These are phyloP conservation scores for Diaphora mendica DNA, from an alignment of 2,888 invertebrate species.

Conservation along the genomic window DNA sequence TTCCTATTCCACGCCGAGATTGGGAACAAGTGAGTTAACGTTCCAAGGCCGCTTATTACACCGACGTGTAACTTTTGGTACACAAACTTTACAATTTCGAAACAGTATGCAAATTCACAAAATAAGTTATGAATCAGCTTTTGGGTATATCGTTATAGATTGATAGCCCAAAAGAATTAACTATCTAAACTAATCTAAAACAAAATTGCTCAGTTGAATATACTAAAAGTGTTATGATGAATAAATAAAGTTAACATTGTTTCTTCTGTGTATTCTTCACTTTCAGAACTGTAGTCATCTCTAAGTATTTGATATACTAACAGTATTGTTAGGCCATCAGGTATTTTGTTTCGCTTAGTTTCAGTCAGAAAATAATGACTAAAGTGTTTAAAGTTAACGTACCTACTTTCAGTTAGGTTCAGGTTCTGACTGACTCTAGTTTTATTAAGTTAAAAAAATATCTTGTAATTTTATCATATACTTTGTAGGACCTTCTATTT, in stretches of 20 bases:
- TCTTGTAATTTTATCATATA: no score
- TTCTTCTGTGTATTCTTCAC: neutral
- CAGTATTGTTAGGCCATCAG: neutral
- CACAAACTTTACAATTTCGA: slow-evolving; percentile 4
- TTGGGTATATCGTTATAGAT: neutral
- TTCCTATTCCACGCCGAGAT: slow-evolving; percentile 52
- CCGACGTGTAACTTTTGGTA: slow-evolving; percentile 4
- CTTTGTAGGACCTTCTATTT: no score
- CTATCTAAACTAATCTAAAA: neutral
- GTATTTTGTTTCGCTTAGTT: neutral
- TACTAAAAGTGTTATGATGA: no score
- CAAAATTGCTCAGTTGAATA: neutral
- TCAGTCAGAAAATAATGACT: neutral
- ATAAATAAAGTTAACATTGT: no score
- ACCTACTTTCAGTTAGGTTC: no score
- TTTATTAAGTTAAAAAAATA: neutral
- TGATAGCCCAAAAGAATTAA: neutral
- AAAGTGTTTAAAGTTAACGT: neutral
- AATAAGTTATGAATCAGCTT: neutral
- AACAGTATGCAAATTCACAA: neutral
- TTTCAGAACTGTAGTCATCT: no score
- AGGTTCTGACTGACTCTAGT: neutral
- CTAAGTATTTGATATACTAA: no score
- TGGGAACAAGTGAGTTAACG: slow-evolving; percentile 46
- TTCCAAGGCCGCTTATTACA: slow-evolving; percentile 26